Evolutionary conservation across 2,888 invertebrate species (phyloP).

Genomic region (Lepidocyrtoides sp.): DNA sequence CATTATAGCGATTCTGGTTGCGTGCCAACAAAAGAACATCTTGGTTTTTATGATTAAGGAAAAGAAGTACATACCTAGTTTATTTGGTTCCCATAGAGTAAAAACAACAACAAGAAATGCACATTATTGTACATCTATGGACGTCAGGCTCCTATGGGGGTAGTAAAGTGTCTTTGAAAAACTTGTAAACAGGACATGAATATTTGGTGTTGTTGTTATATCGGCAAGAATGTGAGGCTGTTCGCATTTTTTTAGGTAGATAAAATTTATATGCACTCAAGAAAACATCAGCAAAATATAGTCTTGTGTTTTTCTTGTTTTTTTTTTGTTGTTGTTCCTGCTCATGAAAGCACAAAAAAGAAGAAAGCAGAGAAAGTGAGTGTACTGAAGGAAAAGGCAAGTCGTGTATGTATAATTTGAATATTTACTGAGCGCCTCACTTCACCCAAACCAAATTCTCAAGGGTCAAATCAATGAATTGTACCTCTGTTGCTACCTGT

Average conservation of each 20-base stretch:
- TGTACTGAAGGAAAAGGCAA: not conserved
- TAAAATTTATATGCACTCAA: not conserved
- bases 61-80: too few species aligned
- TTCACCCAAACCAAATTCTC: slow-evolving; percentile 58
- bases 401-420: slow-evolving; percentile 40
- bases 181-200: not conserved
- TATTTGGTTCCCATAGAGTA: too few species aligned
- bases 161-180: not conserved
- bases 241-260: not conserved
- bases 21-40: not conserved
- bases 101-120: not conserved
- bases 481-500: slow-evolving; percentile 31
- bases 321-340: not conserved
- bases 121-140: too few species aligned
- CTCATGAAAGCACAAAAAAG: not conserved
- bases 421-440: slow-evolving; percentile 45
- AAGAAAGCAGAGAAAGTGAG: not conserved
- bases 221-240: too few species aligned
- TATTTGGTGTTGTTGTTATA: too few species aligned
- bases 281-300: too few species aligned
- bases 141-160: not conserved
- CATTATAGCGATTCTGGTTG: not conserved
- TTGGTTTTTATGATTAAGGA: not conserved
- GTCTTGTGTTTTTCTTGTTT: too few species aligned
- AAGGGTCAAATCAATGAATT: slow-evolving; percentile 66